Evolutionary conservation across 2,113 vertebrate genomes (phyloP).

Genomic region (Anseranas semipalmata): DNA sequence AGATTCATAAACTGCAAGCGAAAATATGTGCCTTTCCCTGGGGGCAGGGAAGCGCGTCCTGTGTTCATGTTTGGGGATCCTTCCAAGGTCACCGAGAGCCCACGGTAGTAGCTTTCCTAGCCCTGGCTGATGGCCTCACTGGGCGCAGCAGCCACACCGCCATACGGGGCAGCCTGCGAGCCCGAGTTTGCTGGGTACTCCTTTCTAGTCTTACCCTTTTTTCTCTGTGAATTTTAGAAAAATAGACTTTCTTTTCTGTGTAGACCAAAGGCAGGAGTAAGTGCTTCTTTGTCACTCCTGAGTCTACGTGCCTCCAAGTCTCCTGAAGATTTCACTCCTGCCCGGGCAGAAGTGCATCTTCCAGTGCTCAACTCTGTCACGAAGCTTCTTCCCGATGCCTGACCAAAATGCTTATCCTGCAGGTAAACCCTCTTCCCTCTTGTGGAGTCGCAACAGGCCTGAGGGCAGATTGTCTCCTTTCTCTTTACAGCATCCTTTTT

Average conservation of each 20-base stretch:
- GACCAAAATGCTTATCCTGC: neutral
- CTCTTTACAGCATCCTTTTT: neutral
- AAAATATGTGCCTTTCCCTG: constrained; percentile 44
- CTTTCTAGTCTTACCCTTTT: neutral
- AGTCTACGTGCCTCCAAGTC: neutral
- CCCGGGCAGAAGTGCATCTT: neutral
- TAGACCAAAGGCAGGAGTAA: neutral
- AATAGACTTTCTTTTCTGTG: neutral
- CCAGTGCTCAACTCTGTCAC: neutral
- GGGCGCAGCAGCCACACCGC: neutral
- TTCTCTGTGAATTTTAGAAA: neutral
- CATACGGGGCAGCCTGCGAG: neutral
- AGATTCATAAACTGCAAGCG: constrained; percentile 62
- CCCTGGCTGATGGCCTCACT: neutral
- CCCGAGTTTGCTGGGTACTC: neutral
- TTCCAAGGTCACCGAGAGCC: neutral
- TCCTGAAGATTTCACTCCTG: neutral
- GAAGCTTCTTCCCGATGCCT: neutral
- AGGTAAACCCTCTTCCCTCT: neutral
- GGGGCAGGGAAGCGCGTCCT: neutral
- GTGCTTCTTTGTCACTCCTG: neutral
- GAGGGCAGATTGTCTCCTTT: neutral
- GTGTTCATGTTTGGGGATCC: neutral
- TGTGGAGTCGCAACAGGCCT: neutral
- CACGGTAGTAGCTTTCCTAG: accelerated